A percentile compares a stretch with the other conserved stretches of the same genome.
phyloP scores from a whole-genome alignment of 2,888 invertebrate species.

The Sphecodes monilicornis region DNA sequence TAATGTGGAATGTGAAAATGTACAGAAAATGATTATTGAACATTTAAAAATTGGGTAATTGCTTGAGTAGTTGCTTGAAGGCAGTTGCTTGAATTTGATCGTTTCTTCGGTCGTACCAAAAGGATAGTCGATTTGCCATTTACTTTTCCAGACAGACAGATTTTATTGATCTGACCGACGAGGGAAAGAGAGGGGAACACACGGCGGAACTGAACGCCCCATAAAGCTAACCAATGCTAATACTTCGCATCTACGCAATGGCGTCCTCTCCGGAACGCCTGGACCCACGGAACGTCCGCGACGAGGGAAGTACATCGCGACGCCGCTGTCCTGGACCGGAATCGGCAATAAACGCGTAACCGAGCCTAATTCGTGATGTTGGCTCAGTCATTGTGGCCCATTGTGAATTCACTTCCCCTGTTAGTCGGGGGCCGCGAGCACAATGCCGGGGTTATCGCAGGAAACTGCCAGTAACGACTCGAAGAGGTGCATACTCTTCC shows the following conservation, averaged over 20 bases:
- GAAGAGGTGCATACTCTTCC: constrained; percentile 74
- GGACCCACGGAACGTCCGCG: neutral
- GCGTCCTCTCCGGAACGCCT: constrained; percentile 71
- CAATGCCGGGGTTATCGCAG: constrained; percentile 79
- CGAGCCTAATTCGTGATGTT: constrained; percentile 84
- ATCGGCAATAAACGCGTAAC: constrained; percentile 83
- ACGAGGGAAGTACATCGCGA: constrained; percentile 50
- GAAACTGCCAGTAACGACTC: constrained; percentile 81
- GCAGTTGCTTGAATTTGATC: too few species aligned
- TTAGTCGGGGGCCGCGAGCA: constrained; percentile 68
- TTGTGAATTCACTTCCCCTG: constrained; percentile 72
- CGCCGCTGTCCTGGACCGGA: constrained; percentile 80
- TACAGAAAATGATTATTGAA: too few species aligned
- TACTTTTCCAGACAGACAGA: constrained; percentile 82
- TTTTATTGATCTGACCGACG: constrained; percentile 81
- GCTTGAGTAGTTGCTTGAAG: too few species aligned
- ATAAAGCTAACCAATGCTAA: constrained; percentile 88
- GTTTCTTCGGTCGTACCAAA: constrained; percentile 44
- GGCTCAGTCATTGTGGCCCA: constrained; percentile 77
- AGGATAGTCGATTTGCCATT: constrained; percentile 80
- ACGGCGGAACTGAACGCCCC: constrained; percentile 86
- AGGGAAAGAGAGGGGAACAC: constrained; percentile 64
- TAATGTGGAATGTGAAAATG: too few species aligned
- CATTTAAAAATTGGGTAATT: neutral
- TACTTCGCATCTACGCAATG: constrained; percentile 83